Conservation (phyloP, 64 coral and sea anemone genomes). For the Dendronephthya gigantea region DNA sequence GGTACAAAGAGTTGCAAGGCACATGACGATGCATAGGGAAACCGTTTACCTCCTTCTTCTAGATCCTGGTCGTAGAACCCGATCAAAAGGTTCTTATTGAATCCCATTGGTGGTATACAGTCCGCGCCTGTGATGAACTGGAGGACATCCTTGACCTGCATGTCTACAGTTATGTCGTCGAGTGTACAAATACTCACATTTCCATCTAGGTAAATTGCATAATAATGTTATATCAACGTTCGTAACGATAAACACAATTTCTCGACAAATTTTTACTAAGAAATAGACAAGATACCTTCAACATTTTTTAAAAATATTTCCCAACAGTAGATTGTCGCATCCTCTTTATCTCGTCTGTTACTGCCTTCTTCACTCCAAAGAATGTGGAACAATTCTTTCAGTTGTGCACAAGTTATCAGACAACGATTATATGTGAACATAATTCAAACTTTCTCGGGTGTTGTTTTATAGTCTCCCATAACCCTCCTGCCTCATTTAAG, state of each 20-base stretch:
- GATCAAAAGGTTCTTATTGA: background rate
- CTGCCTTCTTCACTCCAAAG: slow-evolving; percentile 2
- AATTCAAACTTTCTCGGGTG: background rate
- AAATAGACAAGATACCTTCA: background rate
- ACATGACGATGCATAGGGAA: slow-evolving; percentile 4
- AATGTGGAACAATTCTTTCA: background rate
- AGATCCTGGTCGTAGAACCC: background rate
- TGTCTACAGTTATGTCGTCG: background rate
- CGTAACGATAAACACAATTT: no score
- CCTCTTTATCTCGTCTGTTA: background rate
- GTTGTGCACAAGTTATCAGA: background rate
- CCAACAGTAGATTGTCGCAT: background rate
- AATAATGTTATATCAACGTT: background rate
- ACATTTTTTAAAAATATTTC: slow-evolving; percentile 2
- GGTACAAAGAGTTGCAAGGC: background rate
- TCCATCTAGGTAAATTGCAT: background rate
- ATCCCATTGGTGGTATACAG: background rate
- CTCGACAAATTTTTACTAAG: no score
- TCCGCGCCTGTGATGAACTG: background rate
- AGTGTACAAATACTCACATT: background rate
- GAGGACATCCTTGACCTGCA: background rate
- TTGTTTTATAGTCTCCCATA: background rate
- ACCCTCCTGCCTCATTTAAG: background rate
- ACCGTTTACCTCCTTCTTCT: background rate
- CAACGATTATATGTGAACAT: background rate